Evolutionary conservation across 2,888 invertebrate species (phyloP).

Genomic region (Notodonta ziczac): DNA sequence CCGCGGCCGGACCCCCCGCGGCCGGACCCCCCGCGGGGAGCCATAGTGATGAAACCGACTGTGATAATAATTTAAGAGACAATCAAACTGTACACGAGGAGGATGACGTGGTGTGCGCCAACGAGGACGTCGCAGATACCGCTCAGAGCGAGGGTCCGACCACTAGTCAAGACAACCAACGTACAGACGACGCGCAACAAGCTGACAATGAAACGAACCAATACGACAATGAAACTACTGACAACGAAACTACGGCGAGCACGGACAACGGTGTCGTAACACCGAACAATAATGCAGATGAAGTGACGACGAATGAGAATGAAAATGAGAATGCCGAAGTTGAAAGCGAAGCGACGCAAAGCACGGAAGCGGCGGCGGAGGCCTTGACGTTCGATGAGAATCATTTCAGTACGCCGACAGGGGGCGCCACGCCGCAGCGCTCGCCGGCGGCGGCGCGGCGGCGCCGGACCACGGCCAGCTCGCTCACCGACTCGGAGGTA

Average conservation of each 20-base stretch:
- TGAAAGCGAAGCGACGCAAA: constrained; percentile 32
- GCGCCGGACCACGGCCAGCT: constrained; percentile 60
- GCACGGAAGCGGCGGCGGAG: constrained; percentile 41
- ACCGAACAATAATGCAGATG: constrained; percentile 23
- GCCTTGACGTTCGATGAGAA: constrained; percentile 77
- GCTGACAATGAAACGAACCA: not conserved
- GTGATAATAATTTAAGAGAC: constrained; percentile 80
- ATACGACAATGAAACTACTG: constrained; percentile 7
- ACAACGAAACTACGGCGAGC: constrained; percentile 20
- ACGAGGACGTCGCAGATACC: constrained; percentile 42
- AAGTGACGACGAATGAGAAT: constrained; percentile 8
- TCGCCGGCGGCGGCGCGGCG: constrained; percentile 48
- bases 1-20: constrained; percentile 26
- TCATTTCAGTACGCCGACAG: constrained; percentile 79
- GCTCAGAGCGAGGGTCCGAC: constrained; percentile 36
- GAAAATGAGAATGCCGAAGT: constrained; percentile 8
- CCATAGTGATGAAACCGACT: constrained; percentile 75
- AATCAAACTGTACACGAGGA: constrained; percentile 63
- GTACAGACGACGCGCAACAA: not conserved
- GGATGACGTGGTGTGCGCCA: constrained; percentile 80
- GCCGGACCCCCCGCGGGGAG: constrained; percentile 52
- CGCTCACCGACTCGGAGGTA: constrained; percentile 80
- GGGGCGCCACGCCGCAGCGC: constrained; percentile 59
- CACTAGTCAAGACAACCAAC: constrained; percentile 53
- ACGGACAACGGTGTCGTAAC: constrained; percentile 16